Evolutionary conservation across 2,888 invertebrate species (phyloP), one percentile per base, ranked within the genome.

Genomic region (Leucoma salicis): DNA sequence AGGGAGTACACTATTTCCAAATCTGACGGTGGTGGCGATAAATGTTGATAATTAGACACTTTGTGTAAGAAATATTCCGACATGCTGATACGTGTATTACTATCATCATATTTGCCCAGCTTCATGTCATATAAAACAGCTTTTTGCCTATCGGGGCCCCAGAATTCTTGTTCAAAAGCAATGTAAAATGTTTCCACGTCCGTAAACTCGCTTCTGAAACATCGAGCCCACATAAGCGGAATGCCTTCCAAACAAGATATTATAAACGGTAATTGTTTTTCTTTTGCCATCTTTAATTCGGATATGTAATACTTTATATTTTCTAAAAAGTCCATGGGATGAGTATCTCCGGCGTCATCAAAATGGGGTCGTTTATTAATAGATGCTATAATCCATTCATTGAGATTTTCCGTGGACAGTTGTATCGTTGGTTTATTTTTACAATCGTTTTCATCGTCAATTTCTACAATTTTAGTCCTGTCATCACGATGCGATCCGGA

Each of bases 31-130:
- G 88, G 85, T 6, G 89, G 89, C 43, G 59, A 75, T 54, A 89
- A 66, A 59, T 88, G 88, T 36, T 83, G 75, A 52, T 84, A 89
- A 55, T 84, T 88, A 1, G 85, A 86, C 16, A 89, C 87, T 66
- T 89, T 89, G 45, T 85, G 86, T 46, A 89, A 64, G 50, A 87
- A 89, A 58, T 89, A 89, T 59, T 89, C 88, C 1, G 89, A 86
- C 86, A 89, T 88, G 49, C 74, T 81, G 72, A 81, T 76, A 14
- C 79, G 66, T 4, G 82, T 65, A 45, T 68, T 76, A 1, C 55
- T 55, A 24, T 81, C 85, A 31, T 87, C 83, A 47, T 85, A 88
- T 61, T 89, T 89, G 28, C 89, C 89, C 29, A 89, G 61, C 57
- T 89, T 89, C 74, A 89, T 74, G 46, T 89, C 89, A 49, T 86